Evolutionary conservation across 2,797 vertebrate genomes (phyloP).

Genomic region (Peromyscus aztecus): DNA sequence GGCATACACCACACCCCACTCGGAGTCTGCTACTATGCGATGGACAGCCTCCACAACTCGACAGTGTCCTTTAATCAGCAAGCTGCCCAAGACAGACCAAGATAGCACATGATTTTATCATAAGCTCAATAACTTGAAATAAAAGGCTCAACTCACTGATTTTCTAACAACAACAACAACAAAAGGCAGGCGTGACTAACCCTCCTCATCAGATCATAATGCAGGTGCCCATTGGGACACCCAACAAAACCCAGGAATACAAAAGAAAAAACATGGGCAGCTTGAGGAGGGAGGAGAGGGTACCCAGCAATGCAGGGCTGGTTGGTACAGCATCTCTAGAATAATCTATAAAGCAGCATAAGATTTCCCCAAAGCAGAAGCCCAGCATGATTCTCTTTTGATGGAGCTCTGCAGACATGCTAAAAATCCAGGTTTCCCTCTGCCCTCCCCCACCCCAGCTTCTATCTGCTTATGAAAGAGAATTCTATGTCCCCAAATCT

Average conservation of each 20-base stretch:
- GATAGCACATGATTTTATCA: neutral
- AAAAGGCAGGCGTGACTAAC: neutral
- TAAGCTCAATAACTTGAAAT: neutral
- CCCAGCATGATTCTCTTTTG: too few species aligned
- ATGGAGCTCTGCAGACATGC: neutral
- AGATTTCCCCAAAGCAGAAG: neutral
- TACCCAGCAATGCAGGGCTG: accelerated
- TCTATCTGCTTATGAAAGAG: neutral
- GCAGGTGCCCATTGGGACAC: neutral
- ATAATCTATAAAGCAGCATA: neutral
- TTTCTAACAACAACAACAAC: neutral
- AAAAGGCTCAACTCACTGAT: neutral
- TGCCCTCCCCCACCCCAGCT: neutral
- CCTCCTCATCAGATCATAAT: neutral
- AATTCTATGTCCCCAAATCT: neutral
- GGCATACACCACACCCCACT: accelerated
- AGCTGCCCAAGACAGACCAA: neutral
- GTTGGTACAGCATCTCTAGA: neutral
- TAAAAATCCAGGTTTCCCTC: neutral
- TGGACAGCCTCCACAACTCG: neutral
- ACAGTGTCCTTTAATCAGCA: neutral
- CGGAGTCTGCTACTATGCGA: accelerated
- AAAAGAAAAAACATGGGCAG: neutral
- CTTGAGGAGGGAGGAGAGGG: neutral
- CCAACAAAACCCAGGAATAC: neutral